Conservation (phyloP, 2,113 vertebrate species). For the Pipa parva region DNA sequence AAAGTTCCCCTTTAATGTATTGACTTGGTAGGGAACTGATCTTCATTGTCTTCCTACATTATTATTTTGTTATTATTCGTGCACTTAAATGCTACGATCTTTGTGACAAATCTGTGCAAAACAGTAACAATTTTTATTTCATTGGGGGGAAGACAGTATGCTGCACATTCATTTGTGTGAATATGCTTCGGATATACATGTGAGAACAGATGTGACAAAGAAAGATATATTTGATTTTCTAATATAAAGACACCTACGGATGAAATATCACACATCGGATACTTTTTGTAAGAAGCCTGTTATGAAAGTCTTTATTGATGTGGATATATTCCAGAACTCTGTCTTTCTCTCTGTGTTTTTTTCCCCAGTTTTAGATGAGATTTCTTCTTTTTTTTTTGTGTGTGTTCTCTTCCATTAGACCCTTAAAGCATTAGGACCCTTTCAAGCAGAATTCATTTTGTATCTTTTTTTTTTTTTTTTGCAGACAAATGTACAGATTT, state of each 20-base stretch:
- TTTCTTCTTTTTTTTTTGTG: not conserved
- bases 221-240: not conserved
- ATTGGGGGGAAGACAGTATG: too few relatives aligned
- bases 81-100: too few relatives aligned
- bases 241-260: not conserved
- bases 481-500: slow-evolving; percentile 9
- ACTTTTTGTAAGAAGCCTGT: not conserved
- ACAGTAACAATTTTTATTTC: too few relatives aligned
- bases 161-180: not conserved
- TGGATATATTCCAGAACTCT: not conserved
- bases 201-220: not conserved
- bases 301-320: not conserved
- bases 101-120: too few relatives aligned
- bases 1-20: too few relatives aligned
- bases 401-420: not conserved
- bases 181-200: not conserved
- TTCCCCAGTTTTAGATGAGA: not conserved
- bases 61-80: too few relatives aligned
- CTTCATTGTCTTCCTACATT: too few relatives aligned
- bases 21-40: too few relatives aligned
- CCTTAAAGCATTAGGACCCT: not conserved
- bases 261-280: slow-evolving; percentile 6
- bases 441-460: not conserved
- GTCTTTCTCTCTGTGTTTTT: not conserved
- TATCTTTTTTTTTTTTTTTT: not conserved